Conservation (phyloP, 2,113 vertebrate species). For the Cinclus mexicanus region DNA sequence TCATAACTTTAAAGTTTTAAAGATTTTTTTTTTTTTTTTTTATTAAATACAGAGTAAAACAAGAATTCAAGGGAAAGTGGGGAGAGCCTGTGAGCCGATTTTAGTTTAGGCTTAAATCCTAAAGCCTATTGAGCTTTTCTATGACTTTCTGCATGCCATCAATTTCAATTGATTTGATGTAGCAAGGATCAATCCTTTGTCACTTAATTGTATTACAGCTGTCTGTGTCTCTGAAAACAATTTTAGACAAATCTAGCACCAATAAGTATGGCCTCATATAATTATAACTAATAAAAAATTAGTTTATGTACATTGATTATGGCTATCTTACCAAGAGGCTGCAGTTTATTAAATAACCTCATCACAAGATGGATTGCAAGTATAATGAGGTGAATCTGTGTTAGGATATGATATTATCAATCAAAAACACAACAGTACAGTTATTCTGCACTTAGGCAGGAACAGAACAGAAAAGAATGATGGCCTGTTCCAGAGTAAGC, state of each 20-base stretch:
- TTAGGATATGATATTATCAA: conserved; percentile 17
- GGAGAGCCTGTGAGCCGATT: neutral
- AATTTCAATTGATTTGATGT: conserved; percentile 46
- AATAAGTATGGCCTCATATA: conserved; percentile 36
- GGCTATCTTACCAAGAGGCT: neutral
- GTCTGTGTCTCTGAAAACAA: conserved; percentile 43
- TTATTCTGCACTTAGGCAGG: neutral
- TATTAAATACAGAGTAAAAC: neutral
- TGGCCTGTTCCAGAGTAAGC: neutral
- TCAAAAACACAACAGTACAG: neutral
- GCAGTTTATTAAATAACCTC: conserved; percentile 36
- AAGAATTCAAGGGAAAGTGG: neutral
- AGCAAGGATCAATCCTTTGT: conserved; percentile 49
- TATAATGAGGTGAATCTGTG: conserved; percentile 30
- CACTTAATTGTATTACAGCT: conserved; percentile 49
- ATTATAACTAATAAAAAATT: conserved; percentile 60
- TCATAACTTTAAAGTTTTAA: neutral
- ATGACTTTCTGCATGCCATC: conserved; percentile 1
- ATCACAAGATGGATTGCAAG: conserved; percentile 15
- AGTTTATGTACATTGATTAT: conserved; percentile 50
- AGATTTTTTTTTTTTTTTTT: neutral
- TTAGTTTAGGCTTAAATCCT: neutral
- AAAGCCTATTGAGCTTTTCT: neutral
- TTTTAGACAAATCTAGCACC: conserved; percentile 35
- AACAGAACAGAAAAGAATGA: neutral